Base-by-base conservation (phyloP, 1,140 invertebrate genomes). In the Diachasmimorpha longicaudata region DNA sequence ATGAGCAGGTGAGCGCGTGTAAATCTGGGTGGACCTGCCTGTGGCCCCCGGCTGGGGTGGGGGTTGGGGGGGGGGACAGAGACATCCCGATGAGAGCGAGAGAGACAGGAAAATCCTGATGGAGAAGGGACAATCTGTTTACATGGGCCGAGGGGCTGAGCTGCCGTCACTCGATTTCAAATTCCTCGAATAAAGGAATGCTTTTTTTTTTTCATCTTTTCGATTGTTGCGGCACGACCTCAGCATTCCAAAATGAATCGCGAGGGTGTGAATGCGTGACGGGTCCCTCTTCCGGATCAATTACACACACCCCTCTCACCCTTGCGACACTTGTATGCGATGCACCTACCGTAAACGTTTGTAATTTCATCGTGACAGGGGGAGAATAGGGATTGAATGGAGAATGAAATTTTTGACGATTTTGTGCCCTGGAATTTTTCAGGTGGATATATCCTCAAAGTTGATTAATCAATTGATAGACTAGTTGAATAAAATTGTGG, bases 1-100 rank as follows among this genome's bases (percentile, higher is more conserved):
- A 84, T 82, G 81, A 84, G 77, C 84, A 84, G 83, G 83, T 84
- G 83, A 84, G 73, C 80, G 74, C 44, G 77, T 77, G 81, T 84
- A 85, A 85, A 85, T 85, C 82, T 83, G 82, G 81, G 80, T 80
- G 78, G 79, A 78, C 79, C 79, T 76, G 73, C 23, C 21, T 63
- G 19, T 63, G 23, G 58, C 36, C 13, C 31, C 19, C 63, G 44
- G 58, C 6, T 21, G 19, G 44, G 9, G 42, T 19, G 67, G 52
- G 67, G 36, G 31, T 11, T 4, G 8, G 25, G 25, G 13, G 68
- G 44, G 39, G 11, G 70, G 16, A 39, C 21, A 21, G 1, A 11
- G 14, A n/a, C n/a, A n/a, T n/a, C n/a, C 23, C 11, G 1, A 25
- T 63, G 23, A 0, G 23, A 63, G 58, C 6, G 19, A 1, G 13